phyloP scores from a whole-genome alignment of 92 coral and sea anemone genomes.

The Zoanthus sansibaricus region DNA sequence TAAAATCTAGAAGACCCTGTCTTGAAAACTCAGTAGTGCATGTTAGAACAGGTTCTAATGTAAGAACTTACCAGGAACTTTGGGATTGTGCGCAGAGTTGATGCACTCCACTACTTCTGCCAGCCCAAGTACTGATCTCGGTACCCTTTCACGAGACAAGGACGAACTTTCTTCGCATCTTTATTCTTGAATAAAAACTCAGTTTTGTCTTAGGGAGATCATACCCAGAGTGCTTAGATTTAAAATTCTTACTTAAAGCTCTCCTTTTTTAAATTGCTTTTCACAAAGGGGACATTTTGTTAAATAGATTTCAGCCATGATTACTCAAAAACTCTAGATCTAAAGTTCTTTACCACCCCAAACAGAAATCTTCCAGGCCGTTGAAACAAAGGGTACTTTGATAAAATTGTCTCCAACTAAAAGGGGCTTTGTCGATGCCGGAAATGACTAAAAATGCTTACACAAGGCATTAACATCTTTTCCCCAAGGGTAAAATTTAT shows the following conservation, averaged over 20 bases:
- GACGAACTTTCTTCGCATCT: slow-evolving; percentile 1
- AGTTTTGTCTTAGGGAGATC: neutral
- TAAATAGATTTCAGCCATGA: neutral
- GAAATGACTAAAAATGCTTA: slow-evolving; percentile 1
- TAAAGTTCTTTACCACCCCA: neutral
- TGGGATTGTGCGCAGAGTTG: slow-evolving; percentile 42
- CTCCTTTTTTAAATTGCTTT: slow-evolving; percentile 16
- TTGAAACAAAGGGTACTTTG: neutral
- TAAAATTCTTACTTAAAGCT: slow-evolving; percentile 36
- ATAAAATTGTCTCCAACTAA: slow-evolving; percentile 3
- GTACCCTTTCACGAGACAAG: neutral
- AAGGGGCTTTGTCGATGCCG: neutral
- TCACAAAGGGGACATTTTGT: neutral
- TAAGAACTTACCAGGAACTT: slow-evolving; percentile 40
- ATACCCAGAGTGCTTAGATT: slow-evolving; percentile 39
- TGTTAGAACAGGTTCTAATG: too few relatives aligned
- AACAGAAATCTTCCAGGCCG: neutral
- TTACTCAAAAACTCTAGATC: neutral
- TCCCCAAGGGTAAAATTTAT: neutral
- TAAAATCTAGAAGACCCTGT: neutral
- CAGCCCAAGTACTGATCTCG: slow-evolving; percentile 33
- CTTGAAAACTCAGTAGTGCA: neutral
- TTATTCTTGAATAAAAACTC: slow-evolving; percentile 13
- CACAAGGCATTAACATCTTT: neutral
- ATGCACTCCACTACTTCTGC: slow-evolving; percentile 48